These are phyloP conservation scores for Leptinotarsa lineolata DNA, from an alignment of 1,140 invertebrate species.

Conservation along the genomic window DNA sequence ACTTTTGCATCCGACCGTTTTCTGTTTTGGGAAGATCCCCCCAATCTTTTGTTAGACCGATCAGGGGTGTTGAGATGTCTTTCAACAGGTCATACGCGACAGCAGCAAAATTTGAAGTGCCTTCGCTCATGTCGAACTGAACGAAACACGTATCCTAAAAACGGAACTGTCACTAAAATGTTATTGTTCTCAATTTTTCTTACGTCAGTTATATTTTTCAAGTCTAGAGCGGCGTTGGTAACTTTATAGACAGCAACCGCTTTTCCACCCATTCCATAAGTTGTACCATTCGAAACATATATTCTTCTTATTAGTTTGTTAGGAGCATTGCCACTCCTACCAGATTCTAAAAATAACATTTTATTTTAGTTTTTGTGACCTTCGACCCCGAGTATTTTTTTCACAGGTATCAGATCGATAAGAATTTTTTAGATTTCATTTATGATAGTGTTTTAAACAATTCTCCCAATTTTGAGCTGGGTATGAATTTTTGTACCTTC, in stretches of 20 bases:
- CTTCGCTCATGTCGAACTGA: conserved; percentile 55
- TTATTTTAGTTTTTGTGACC: too few relatives aligned
- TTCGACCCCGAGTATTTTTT: too few relatives aligned
- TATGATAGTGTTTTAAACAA: too few relatives aligned
- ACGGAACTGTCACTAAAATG: neutral
- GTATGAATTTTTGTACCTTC: too few relatives aligned
- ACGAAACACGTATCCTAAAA: conserved; percentile 53
- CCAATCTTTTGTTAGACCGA: conserved; percentile 60
- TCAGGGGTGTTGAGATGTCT: conserved; percentile 56
- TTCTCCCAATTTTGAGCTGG: too few relatives aligned
- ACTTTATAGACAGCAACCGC: conserved; percentile 62
- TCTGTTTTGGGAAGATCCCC: conserved; percentile 60
- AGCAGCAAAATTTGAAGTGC: conserved; percentile 56
- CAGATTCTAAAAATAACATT: conserved; percentile 57
- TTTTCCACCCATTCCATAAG: conserved; percentile 58
- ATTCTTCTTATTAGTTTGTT: conserved; percentile 57
- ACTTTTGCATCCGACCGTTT: conserved; percentile 54
- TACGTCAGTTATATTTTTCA: conserved; percentile 61
- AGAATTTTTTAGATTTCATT: too few relatives aligned
- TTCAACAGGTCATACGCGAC: conserved; percentile 58
- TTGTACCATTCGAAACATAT: conserved; percentile 59
- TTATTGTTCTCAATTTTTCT: conserved; percentile 29
- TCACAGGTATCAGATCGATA: too few relatives aligned
- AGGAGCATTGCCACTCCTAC: conserved; percentile 56
- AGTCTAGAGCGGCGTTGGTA: conserved; percentile 57